A percentile compares a stretch with the other conserved stretches of the same genome.
phyloP scores from a whole-genome alignment of 1,140 invertebrate species.

The Zaprionus camerounensis region DNA sequence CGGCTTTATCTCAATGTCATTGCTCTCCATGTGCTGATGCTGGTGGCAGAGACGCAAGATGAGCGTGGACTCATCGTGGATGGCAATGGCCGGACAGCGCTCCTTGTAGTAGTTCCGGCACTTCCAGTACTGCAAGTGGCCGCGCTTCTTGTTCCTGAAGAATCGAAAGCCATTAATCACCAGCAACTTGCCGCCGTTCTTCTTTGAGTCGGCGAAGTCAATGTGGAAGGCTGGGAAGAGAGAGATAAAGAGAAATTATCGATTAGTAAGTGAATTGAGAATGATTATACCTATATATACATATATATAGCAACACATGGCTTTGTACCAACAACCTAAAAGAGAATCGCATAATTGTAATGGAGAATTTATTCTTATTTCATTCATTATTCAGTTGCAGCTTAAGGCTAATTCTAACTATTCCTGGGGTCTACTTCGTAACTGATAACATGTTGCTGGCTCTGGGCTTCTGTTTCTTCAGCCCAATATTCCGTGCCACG shows the following conservation, averaged over 20 bases:
- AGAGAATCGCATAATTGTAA: neutral
- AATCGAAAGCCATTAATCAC: slow-evolving; percentile 84
- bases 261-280: slow-evolving; percentile 36
- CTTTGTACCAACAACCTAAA: neutral
- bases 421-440: slow-evolving; percentile 1
- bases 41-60: slow-evolving; percentile 78
- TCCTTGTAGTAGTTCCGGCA: slow-evolving; percentile 83
- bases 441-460: neutral
- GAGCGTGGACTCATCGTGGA: slow-evolving; percentile 76
- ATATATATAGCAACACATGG: neutral
- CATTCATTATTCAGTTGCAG: slow-evolving; percentile 6
- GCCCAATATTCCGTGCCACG: neutral
- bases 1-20: slow-evolving; percentile 80
- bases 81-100: slow-evolving; percentile 83
- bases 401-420: slow-evolving; percentile 21
- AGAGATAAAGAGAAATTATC: slow-evolving; percentile 29
- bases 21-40: slow-evolving; percentile 78
- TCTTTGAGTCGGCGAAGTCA: slow-evolving; percentile 82
- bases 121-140: slow-evolving; percentile 82
- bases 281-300: neutral
- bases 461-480: slow-evolving; percentile 43
- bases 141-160: slow-evolving; percentile 83
- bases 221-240: slow-evolving; percentile 70
- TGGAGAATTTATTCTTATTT: neutral
- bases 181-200: slow-evolving; percentile 81